A percentile compares a stretch with the other conserved stretches of the same genome.
Conservation (phyloP, 2,797 vertebrate genomes). For the Brachyalestes nurse region DNA sequence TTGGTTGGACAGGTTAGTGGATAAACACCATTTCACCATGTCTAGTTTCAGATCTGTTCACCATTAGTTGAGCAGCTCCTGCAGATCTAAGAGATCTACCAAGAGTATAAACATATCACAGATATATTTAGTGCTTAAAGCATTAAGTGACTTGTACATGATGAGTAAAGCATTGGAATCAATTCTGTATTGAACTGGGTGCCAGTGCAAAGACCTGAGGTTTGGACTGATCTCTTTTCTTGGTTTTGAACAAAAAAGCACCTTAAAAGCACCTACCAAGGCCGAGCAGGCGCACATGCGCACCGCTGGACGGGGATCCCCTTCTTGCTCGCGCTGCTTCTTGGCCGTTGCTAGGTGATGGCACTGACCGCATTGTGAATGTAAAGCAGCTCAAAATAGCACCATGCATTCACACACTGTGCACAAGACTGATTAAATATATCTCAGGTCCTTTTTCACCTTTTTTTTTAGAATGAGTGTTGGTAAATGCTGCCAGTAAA, state of each 20-base stretch:
- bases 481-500: slow-evolving; percentile 22
- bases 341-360: slow-evolving; percentile 81
- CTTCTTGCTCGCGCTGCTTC: slow-evolving; percentile 64
- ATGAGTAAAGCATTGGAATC: too few relatives aligned
- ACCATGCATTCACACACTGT: slow-evolving; percentile 66
- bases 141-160: too few relatives aligned
- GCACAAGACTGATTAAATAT: slow-evolving; percentile 60
- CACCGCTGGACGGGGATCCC: slow-evolving; percentile 70
- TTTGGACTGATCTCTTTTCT: background rate
- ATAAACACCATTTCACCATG: too few relatives aligned
- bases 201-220: too few relatives aligned
- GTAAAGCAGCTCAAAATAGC: slow-evolving; percentile 71
- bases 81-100: too few relatives aligned
- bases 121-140: too few relatives aligned
- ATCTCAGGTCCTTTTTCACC: slow-evolving; percentile 44
- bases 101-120: too few relatives aligned
- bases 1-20: too few relatives aligned
- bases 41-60: too few relatives aligned
- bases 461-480: slow-evolving; percentile 6
- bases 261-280: slow-evolving; percentile 73
- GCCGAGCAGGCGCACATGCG: slow-evolving; percentile 70
- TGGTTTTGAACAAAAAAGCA: slow-evolving; percentile 66
- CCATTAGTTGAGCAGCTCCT: too few relatives aligned
- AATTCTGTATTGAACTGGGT: too few relatives aligned
- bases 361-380: slow-evolving; percentile 77